These are phyloP conservation scores for Cairina moschata DNA, from an alignment of 2,113 vertebrate species.

Conservation along the genomic window DNA sequence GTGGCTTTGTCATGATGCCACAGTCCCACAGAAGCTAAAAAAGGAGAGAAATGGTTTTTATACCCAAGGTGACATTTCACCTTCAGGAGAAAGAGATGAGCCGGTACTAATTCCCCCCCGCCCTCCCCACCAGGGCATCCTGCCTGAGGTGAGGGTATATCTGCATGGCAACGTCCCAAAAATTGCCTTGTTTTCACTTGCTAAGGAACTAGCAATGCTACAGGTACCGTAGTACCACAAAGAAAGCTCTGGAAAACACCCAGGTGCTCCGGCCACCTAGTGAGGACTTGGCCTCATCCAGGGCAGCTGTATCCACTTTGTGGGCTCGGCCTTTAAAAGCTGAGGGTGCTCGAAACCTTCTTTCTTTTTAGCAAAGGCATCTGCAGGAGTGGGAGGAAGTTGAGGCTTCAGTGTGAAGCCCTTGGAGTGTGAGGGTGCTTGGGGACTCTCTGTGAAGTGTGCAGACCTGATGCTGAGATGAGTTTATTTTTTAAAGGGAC, in stretches of 20 bases:
- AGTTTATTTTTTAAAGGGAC: background rate
- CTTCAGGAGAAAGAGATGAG: no score
- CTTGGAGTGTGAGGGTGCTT: fast-evolving
- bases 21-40: background rate
- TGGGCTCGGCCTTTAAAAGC: background rate
- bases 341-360: fast-evolving
- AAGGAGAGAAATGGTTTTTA: no score
- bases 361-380: background rate
- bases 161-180: no score
- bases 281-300: fast-evolving
- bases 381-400: fast-evolving
- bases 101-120: no score
- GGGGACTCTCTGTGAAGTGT: fast-evolving
- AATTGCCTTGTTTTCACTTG: no score
- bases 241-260: background rate
- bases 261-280: background rate
- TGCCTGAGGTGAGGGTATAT: no score
- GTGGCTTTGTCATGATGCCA: background rate
- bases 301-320: background rate
- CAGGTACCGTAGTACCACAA: no score
- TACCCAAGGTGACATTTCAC: no score
- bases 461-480: background rate
- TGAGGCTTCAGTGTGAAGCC: background rate
- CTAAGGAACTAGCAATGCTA: no score
- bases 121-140: no score